Evolutionary conservation across 2,113 vertebrate genomes (phyloP), one percentile per base, ranked within the genome.

Genomic region (Zootoca vivipara): DNA sequence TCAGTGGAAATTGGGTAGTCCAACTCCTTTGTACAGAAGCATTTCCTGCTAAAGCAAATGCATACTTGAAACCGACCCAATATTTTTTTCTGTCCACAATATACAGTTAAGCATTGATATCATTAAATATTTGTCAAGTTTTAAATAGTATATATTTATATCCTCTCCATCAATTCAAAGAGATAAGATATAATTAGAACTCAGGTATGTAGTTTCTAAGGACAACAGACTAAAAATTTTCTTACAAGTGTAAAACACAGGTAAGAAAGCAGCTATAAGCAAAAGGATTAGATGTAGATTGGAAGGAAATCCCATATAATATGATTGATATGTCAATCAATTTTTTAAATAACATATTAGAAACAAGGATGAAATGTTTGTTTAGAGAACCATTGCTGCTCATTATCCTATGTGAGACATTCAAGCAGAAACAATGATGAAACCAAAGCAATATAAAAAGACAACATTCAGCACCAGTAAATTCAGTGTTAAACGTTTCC

Each of bases 361-460:
- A 75, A 40, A 74, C 42, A 33, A 70, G 18, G 10, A 73, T 81
- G 13, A 26, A 81, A 69, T 70, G 46, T 30, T 64, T 91, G 92
- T 83, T 67, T 82, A 46, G 4, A 78, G 2, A 87, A 89, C 42
- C 82, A 85, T 20, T 78, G 78, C 64, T 92, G 88, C 35, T 28
- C 83, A 90, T 82, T 91, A 20, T 85, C 70, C 46, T 58, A 1
- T 89, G 79, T 38, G 86, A 82, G 89, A 35, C 81, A 94, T 88
- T 95, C 77, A 90, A n/a, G 13, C 78, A 91, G 83, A 93, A 94
- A 93, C 81, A 87, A 81, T 35, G 85, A 40, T 0, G 2, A 88
- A 86, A 85, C 8, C 87, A 93, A 87, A 38, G 88, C 1, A 92
- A 87, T 18, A 86, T 67, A 87, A 82, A 85, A 94, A 90, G 30